These are phyloP conservation scores for Willowsia nigromaculata DNA, from an alignment of 2,888 invertebrate genomes.

Conservation along the genomic window DNA sequence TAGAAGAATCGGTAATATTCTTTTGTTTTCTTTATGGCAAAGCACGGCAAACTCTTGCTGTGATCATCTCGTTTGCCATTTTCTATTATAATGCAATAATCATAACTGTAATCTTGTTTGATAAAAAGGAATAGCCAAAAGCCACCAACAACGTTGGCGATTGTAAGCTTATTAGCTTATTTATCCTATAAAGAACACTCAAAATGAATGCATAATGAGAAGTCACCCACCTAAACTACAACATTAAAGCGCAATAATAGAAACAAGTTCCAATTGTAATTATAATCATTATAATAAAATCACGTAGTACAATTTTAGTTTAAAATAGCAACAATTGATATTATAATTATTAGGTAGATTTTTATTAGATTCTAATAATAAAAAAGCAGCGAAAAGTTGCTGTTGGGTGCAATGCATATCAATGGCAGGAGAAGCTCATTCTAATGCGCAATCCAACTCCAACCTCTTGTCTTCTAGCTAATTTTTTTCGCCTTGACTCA, in stretches of 20 bases:
- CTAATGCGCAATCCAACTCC: slow-evolving; percentile 37
- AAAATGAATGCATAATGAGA: not conserved
- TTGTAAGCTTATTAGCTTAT: not conserved
- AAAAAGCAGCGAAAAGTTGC: not conserved
- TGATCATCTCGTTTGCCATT: slow-evolving; percentile 55
- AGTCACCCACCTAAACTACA: not conserved
- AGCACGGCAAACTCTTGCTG: slow-evolving; percentile 37
- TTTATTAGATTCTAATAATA: slow-evolving; percentile 20
- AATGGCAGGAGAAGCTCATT: slow-evolving; percentile 10
- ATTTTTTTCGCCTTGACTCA: slow-evolving; percentile 9
- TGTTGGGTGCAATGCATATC: not conserved
- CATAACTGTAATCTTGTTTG: slow-evolving; percentile 7
- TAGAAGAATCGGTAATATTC: not conserved
- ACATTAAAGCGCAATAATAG: slow-evolving; percentile 15
- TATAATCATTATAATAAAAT: slow-evolving; percentile 16
- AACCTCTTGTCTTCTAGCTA: not conserved
- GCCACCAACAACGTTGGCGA: slow-evolving; percentile 59
- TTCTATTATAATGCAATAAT: slow-evolving; percentile 54
- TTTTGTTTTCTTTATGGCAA: not conserved
- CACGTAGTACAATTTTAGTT: slow-evolving; percentile 37
- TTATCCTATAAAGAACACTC: not conserved
- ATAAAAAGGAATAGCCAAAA: slow-evolving; percentile 11
- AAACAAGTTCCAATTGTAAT: slow-evolving; percentile 27
- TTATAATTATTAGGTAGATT: slow-evolving; percentile 25
- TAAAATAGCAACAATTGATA: slow-evolving; percentile 12